Conservation (phyloP, 2,113 vertebrate genomes). For the Halichoeres trimaculatus region DNA sequence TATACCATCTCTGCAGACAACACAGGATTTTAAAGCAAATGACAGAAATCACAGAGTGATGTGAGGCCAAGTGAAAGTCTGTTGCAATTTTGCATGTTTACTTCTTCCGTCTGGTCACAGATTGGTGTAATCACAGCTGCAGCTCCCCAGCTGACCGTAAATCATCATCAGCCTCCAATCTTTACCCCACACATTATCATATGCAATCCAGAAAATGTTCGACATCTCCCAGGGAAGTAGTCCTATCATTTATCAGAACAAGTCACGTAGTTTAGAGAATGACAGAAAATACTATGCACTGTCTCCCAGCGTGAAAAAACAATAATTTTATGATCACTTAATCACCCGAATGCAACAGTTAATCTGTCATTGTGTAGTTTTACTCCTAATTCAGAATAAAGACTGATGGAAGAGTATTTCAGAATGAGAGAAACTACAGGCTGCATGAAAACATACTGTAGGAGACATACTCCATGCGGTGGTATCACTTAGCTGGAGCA, state of each 20-base stretch:
- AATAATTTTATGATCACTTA: slow-evolving; percentile 19
- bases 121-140: slow-evolving; percentile 35
- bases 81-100: slow-evolving; percentile 6
- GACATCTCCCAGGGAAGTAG: slow-evolving; percentile 42
- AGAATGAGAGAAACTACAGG: slow-evolving; percentile 2
- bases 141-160: slow-evolving; percentile 53
- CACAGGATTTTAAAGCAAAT: background rate
- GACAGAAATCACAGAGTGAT: slow-evolving; percentile 15
- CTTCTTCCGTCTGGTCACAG: background rate
- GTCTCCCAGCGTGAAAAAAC: slow-evolving; percentile 45
- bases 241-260: slow-evolving; percentile 42
- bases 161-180: slow-evolving; percentile 61
- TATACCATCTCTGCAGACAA: background rate
- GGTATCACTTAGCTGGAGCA: slow-evolving; percentile 14
- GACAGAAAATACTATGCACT: slow-evolving; percentile 9
- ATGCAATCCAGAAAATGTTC: slow-evolving; percentile 60
- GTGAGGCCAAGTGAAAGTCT: slow-evolving; percentile 5
- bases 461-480: slow-evolving; percentile 13
- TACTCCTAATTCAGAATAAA: slow-evolving; percentile 20
- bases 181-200: slow-evolving; percentile 51
- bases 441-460: background rate
- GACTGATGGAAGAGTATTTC: slow-evolving; percentile 20
- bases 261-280: slow-evolving; percentile 20
- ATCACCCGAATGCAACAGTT: slow-evolving; percentile 26
- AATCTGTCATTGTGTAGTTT: slow-evolving; percentile 51